Evolutionary conservation across 2,888 invertebrate species (phyloP).

Genomic region (Platerodrilus igneus): DNA sequence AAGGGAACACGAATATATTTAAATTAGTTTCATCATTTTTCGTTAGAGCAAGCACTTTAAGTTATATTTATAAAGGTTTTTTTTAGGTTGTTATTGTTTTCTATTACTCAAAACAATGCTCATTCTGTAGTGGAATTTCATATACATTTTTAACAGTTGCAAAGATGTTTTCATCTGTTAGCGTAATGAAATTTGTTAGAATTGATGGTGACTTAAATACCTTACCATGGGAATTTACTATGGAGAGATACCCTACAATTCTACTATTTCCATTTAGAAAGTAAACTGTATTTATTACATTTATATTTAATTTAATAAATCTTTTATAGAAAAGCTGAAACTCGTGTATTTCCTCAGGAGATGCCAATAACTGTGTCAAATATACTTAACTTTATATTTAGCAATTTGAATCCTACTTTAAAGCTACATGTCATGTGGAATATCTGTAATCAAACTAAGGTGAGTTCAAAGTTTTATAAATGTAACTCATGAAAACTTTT

Average conservation of each 20-base stretch:
- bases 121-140: slow-evolving; percentile 66
- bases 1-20: too few species aligned
- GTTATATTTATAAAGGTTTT: too few species aligned
- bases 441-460: slow-evolving; percentile 52
- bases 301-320: slow-evolving; percentile 6
- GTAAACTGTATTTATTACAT: slow-evolving; percentile 42
- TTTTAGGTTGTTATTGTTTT: slow-evolving; percentile 70
- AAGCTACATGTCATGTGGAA: slow-evolving; percentile 54
- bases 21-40: too few species aligned
- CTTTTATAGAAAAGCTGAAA: slow-evolving; percentile 65
- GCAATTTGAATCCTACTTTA: slow-evolving; percentile 57
- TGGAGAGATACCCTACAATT: slow-evolving; percentile 73
- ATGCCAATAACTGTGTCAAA: slow-evolving; percentile 62
- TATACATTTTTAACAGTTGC: slow-evolving; percentile 66
- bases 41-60: too few species aligned
- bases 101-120: slow-evolving; percentile 74
- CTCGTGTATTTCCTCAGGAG: slow-evolving; percentile 61
- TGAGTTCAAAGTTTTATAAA: too few species aligned
- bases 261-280: slow-evolving; percentile 72
- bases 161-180: slow-evolving; percentile 54
- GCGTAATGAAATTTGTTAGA: slow-evolving; percentile 57
- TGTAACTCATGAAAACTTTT: too few species aligned
- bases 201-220: slow-evolving; percentile 82
- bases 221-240: slow-evolving; percentile 81
- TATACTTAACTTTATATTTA: slow-evolving; percentile 66